Evolutionary conservation across 2,113 vertebrate genomes (phyloP).

Genomic region (Microcebus murinus): DNA sequence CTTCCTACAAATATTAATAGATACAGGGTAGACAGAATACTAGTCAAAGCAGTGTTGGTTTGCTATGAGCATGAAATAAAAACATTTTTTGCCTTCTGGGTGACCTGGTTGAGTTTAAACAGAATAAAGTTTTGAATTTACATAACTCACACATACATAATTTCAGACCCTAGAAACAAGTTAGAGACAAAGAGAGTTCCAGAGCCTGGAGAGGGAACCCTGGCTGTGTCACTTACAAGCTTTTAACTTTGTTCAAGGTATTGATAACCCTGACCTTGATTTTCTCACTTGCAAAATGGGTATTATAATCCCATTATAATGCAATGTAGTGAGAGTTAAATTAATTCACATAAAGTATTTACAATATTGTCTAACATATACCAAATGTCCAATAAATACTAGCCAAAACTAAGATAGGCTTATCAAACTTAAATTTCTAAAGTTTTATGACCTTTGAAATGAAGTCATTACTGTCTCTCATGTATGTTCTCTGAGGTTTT

Average conservation of each 20-base stretch:
- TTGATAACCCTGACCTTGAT: not conserved
- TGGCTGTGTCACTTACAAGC: not conserved
- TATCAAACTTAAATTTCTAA: not conserved
- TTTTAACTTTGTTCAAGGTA: slow-evolving; percentile 9
- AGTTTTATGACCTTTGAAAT: slow-evolving; percentile 10
- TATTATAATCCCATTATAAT: not conserved
- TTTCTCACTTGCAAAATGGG: not conserved
- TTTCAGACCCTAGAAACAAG: not conserved
- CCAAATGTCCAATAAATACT: not conserved
- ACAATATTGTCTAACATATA: not conserved
- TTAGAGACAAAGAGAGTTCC: not conserved
- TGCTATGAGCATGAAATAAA: not conserved
- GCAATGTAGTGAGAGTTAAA: not conserved
- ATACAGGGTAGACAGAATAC: not conserved
- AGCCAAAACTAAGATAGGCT: not conserved
- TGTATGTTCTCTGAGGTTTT: not conserved
- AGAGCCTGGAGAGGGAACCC: not conserved
- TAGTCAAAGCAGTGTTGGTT: not conserved
- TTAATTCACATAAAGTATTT: not conserved
- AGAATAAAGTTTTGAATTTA: not conserved
- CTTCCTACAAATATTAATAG: not conserved
- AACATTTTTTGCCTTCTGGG: not conserved
- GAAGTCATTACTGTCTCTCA: not conserved
- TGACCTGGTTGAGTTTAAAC: not conserved
- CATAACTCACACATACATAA: not conserved